Evolutionary conservation across 2,797 vertebrate genomes (phyloP), one percentile per base, ranked within the genome.

Genomic region (Lerista edwardsae): DNA sequence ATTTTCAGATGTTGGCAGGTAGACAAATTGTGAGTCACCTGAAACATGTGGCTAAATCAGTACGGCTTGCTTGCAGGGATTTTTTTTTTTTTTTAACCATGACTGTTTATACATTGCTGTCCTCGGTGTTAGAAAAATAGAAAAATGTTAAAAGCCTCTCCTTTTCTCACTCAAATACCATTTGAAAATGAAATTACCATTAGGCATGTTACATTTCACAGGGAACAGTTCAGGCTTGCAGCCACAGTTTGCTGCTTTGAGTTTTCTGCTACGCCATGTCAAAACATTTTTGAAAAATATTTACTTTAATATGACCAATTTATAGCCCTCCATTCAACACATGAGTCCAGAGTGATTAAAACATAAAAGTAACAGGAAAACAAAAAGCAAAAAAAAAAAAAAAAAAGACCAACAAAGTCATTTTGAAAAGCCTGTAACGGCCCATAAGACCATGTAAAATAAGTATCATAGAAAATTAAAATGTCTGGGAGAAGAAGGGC

Each of bases 1-100:
- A 93, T 92, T 91, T 93, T 94, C 89, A 92, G 88, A 90, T 92
- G 90, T 94, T 95, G 93, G 89, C 85, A 94, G 92, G 90, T 91
- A 90, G 78, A 94, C 91, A 95, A 94, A 90, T 89, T 89, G 82
- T 91, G 90, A 93, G 84, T 95, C 92, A 92, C 94, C 94, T 92
- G 90, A 93, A 93, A 92, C 89, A 93, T 90, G 87, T 91, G 86
- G 92, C 93, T 93, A 94, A 87, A 93, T 91, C 93, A 84, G 87
- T 91, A 94, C 90, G 92, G 87, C 77, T 94, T 90, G 84, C 84
- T 88, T 93, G 91, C 93, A 94, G 85, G 85, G 87, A 91, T 93
- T 91, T 95, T 84, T 79, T 44, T 84, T 79, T 44, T 78, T 84
- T 62, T 79, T 79, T 68, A 29, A 94, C 83, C 81, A 84, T 94